Conservation (phyloP, 2,113 vertebrate genomes). For the Illadopsis cleaveri region DNA sequence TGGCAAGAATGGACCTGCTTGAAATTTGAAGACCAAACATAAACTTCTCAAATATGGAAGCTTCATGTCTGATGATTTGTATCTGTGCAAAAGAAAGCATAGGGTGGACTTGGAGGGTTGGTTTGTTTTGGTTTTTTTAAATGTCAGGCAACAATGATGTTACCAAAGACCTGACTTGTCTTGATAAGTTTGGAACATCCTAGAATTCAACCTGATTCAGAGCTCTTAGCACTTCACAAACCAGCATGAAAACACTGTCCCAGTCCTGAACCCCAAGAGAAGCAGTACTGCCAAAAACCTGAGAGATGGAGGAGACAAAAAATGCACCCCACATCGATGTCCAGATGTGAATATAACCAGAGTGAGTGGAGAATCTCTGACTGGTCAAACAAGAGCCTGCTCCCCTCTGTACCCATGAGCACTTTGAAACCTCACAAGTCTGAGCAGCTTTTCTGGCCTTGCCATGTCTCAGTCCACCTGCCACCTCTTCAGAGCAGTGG, state of each 20-base stretch:
- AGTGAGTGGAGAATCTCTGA: background rate
- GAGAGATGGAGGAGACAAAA: background rate
- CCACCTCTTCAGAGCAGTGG: background rate
- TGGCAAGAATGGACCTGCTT: background rate
- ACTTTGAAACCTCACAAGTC: background rate
- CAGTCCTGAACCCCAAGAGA: background rate
- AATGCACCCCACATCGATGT: rapidly evolving
- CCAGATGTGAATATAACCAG: background rate
- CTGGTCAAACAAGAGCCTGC: background rate
- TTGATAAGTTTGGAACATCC: background rate
- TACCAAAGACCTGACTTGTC: background rate
- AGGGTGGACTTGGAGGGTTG: background rate
- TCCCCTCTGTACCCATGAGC: background rate
- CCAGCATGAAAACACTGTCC: background rate
- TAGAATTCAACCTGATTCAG: background rate
- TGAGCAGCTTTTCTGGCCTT: background rate
- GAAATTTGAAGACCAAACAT: background rate
- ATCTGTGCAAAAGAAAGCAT: background rate
- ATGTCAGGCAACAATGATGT: background rate
- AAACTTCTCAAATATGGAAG: background rate
- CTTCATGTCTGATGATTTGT: background rate
- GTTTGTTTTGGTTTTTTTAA: background rate
- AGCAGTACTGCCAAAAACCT: background rate
- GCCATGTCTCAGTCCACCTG: background rate
- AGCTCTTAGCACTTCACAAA: background rate